Conservation (phyloP, 1,140 invertebrate genomes). For the Pinna nobilis region DNA sequence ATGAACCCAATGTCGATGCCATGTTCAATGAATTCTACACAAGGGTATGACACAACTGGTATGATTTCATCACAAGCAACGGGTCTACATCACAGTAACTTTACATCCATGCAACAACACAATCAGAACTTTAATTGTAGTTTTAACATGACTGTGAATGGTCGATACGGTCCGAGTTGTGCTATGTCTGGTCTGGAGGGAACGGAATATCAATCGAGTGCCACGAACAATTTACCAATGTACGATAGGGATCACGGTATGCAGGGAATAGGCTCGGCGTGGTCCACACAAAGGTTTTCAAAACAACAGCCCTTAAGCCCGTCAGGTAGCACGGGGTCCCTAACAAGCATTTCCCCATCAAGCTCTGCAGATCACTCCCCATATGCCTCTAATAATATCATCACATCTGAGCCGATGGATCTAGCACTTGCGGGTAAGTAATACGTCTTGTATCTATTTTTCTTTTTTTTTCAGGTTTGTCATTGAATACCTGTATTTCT, state of each 20-base stretch:
- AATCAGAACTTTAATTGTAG: constrained; percentile 50
- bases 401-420: constrained; percentile 64
- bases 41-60: constrained; percentile 58
- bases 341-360: constrained; percentile 70
- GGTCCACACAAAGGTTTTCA: constrained; percentile 46
- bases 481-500: no score
- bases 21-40: constrained; percentile 48
- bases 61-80: constrained; percentile 42
- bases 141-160: constrained; percentile 57
- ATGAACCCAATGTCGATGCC: constrained; percentile 61
- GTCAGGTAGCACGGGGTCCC: constrained; percentile 70
- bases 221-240: constrained; percentile 38
- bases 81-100: constrained; percentile 37
- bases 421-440: constrained; percentile 65
- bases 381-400: constrained; percentile 52
- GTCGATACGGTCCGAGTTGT: constrained; percentile 59
- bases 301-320: constrained; percentile 72
- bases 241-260: constrained; percentile 53
- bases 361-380: constrained; percentile 63
- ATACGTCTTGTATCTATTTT: no score
- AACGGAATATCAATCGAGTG: constrained; percentile 46
- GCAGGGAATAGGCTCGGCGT: constrained; percentile 39
- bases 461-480: no score
- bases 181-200: constrained; percentile 55
- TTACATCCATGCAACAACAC: constrained; percentile 47